These are phyloP conservation scores for Catajapyx aquilonaris DNA, from an alignment of 1,140 invertebrate species.

Conservation along the genomic window DNA sequence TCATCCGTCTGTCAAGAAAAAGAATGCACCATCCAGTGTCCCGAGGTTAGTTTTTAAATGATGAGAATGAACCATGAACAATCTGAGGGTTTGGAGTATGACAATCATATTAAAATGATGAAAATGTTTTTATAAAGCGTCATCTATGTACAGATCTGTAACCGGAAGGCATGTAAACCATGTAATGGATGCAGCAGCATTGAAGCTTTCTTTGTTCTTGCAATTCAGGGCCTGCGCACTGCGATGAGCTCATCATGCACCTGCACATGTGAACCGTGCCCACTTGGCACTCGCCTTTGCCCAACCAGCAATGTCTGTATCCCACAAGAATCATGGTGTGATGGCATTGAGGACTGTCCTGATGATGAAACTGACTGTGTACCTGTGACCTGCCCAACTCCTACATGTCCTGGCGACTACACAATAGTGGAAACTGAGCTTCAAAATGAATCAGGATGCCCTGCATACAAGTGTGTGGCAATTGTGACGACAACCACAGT, in stretches of 20 bases:
- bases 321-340: constrained; percentile 45
- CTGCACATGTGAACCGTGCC: constrained; percentile 53
- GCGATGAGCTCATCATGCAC: constrained; percentile 33
- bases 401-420: constrained; percentile 35
- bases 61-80: no score
- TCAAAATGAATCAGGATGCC: constrained; percentile 4
- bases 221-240: constrained; percentile 27
- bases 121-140: constrained; percentile 4
- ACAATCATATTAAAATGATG: no score
- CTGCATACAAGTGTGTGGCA: constrained; percentile 12
- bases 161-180: constrained; percentile 3
- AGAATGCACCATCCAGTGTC: constrained; percentile 35
- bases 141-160: constrained; percentile 6
- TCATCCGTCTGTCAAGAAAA: constrained; percentile 38
- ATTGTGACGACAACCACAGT: constrained; percentile 8
- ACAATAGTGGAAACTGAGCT: constrained; percentile 19
- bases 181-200: constrained; percentile 3
- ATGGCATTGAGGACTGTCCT: constrained; percentile 58
- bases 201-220: constrained; percentile 2
- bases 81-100: no score
- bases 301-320: constrained; percentile 54
- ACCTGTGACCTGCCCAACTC: constrained; percentile 11
- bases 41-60: constrained; percentile 24
- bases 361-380: constrained; percentile 58
- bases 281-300: constrained; percentile 37